Evolutionary conservation across 2,888 invertebrate species (phyloP).

Genomic region (Tillus elongatus): DNA sequence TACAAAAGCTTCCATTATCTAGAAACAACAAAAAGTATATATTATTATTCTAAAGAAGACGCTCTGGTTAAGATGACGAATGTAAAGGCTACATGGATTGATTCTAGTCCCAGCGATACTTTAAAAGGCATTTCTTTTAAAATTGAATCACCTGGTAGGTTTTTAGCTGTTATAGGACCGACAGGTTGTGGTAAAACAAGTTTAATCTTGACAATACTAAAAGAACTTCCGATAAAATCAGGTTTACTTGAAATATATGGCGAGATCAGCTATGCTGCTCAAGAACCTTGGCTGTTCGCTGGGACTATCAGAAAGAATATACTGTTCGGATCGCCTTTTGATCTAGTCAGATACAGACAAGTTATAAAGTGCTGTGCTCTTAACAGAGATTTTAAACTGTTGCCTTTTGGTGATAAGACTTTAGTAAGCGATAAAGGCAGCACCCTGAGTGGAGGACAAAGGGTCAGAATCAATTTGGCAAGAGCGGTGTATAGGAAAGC

Average conservation of each 20-base stretch:
- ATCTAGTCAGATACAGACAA: constrained; percentile 36
- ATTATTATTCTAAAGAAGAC: too few species aligned
- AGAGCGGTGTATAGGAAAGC: constrained; percentile 66
- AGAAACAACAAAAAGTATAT: too few species aligned
- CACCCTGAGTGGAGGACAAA: constrained; percentile 67
- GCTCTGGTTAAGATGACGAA: too few species aligned
- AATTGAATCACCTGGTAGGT: too few species aligned
- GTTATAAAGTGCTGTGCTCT: constrained; percentile 53
- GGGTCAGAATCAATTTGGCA: constrained; percentile 64
- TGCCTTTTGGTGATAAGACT: constrained; percentile 62
- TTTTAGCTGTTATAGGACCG: constrained; percentile 71
- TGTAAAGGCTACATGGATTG: too few species aligned
- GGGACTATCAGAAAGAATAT: constrained; percentile 17
- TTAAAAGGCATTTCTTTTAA: too few species aligned
- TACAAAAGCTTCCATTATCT: too few species aligned
- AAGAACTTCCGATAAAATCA: constrained; percentile 43
- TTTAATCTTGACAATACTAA: constrained; percentile 47
- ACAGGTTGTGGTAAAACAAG: constrained; percentile 75
- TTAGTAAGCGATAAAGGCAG: constrained; percentile 68
- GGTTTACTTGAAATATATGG: constrained; percentile 15
- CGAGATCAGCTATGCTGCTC: constrained; percentile 15
- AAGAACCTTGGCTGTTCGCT: constrained; percentile 21
- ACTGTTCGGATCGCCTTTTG: constrained; percentile 36
- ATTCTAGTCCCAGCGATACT: too few species aligned
- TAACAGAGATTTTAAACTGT: constrained; percentile 55